Evolutionary conservation across 2,113 vertebrate genomes (phyloP), one percentile per base, ranked within the genome.

Genomic region (Acrocephalus arundinaceus): DNA sequence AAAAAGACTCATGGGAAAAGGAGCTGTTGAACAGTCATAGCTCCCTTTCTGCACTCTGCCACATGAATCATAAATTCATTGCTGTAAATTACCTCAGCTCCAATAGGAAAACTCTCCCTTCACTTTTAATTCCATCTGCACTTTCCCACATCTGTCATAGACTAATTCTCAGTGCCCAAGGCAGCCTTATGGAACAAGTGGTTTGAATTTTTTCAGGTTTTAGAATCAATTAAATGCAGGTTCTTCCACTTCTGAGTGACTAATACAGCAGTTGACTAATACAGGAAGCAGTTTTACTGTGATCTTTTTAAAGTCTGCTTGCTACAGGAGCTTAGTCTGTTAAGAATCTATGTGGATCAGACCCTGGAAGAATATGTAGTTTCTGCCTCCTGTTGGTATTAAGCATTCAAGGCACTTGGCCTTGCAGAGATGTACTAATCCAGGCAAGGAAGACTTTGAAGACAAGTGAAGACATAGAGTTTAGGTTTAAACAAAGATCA

Each of bases 401-500:
- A 67, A 3, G 14, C 41, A 88, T 86, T 88, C 54, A 73, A 51
- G 82, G 66, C 41, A 28, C 39, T 83, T 62, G 67, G 46, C 13
- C 58, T 85, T 54, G 33, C 15, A 82, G 62, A 63, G 8, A 6
- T 68, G n/a, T 76, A 28, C 28, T 79, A 46, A 49, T 79, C 9
- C 15, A 27, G 58, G 58, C 22, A 92, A 80, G 20, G 13, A 15
- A 74, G 33, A 18, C n/a, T 74, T 45, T 1, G 39, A 76, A 94
- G 49, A 31, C 37, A 85, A 85, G 33, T 2, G 6, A 49, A 89
- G 33, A 75, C 20, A 52, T 10, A 14, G n/a, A 90, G 11, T 45
- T 87, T 58, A 54, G 58, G n/a, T 21, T 91, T 93, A 93, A 94
- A 83, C 10, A 57, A 86, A 70, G 59, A 91, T 86, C 21, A 86